Evolutionary conservation across 2,888 invertebrate species (phyloP).

Genomic region (Ennomos quercinarius): DNA sequence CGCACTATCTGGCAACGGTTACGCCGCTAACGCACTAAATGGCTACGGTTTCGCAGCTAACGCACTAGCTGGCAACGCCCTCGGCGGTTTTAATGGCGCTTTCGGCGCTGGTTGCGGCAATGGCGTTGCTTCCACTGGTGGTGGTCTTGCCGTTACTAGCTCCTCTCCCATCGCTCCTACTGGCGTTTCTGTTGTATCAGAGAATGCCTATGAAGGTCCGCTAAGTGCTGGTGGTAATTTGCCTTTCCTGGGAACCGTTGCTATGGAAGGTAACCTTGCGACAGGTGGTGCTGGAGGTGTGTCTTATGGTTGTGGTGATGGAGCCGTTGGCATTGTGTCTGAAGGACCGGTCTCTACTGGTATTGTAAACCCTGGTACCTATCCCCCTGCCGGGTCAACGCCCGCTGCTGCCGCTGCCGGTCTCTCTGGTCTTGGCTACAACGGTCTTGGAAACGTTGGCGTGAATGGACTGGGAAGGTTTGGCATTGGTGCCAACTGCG

Average conservation of each 20-base stretch:
- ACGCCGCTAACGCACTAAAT: constrained; percentile 2
- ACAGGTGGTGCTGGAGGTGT: constrained; percentile 56
- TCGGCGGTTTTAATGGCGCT: constrained; percentile 13
- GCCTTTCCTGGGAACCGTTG: constrained; percentile 56
- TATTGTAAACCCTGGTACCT: constrained; percentile 17
- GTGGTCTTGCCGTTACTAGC: constrained; percentile 32
- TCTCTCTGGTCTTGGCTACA: constrained; percentile 7
- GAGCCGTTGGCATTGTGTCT: constrained; percentile 48
- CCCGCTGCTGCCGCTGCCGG: constrained; percentile 16
- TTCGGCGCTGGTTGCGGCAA: constrained; percentile 28
- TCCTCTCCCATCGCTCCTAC: constrained; percentile 36
- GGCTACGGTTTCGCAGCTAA: constrained; percentile 7
- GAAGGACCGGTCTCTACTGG: constrained; percentile 43
- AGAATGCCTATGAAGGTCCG: constrained; percentile 53
- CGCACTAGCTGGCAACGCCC: background rate
- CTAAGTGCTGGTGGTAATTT: constrained; percentile 52
- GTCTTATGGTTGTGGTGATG: constrained; percentile 55
- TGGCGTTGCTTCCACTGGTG: constrained; percentile 43
- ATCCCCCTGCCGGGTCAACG: constrained; percentile 4
- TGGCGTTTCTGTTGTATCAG: constrained; percentile 51
- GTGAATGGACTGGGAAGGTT: constrained; percentile 26
- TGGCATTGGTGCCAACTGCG: constrained; percentile 28
- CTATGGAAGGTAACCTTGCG: constrained; percentile 52
- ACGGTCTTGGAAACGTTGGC: constrained; percentile 23
- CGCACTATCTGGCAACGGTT: constrained; percentile 10